phyloP scores from a whole-genome alignment of 2,113 vertebrate genomes.

The Orthonyx spaldingii region DNA sequence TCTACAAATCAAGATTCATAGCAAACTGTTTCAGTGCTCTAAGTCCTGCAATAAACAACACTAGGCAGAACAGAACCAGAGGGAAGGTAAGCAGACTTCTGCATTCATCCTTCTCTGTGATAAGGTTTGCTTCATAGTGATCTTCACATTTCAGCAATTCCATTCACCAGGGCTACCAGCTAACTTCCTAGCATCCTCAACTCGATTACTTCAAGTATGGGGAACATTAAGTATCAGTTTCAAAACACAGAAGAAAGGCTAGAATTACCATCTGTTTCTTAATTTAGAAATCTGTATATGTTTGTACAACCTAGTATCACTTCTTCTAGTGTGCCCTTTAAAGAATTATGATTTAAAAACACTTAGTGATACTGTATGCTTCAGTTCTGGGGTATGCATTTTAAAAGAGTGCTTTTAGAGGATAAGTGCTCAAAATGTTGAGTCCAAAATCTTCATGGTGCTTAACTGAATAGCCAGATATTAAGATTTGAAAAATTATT shows the following conservation, averaged over 20 bases:
- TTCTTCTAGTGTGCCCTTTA: neutral
- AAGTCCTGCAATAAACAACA: slow-evolving; percentile 14
- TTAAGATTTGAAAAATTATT: neutral
- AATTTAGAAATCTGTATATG: neutral
- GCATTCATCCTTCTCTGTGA: neutral
- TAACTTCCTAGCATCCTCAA: neutral
- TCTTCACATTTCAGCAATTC: neutral
- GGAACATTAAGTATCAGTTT: neutral
- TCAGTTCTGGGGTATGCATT: neutral
- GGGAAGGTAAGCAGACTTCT: slow-evolving; percentile 1
- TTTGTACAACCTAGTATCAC: neutral
- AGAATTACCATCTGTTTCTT: neutral
- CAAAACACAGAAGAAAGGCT: neutral
- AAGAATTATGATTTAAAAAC: neutral
- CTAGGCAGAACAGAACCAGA: slow-evolving; percentile 24
- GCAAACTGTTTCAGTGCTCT: neutral
- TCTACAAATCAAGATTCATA: slow-evolving; percentile 51
- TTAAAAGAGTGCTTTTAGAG: neutral
- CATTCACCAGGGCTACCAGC: neutral
- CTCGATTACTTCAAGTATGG: neutral
- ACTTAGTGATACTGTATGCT: neutral
- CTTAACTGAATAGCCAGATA: neutral
- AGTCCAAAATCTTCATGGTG: neutral
- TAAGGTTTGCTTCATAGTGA: neutral
- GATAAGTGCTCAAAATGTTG: neutral